A percentile compares a stretch with the other conserved stretches of the same genome.
phyloP scores from a whole-genome alignment of 1,140 invertebrate species.

The Tribolium castaneum region DNA sequence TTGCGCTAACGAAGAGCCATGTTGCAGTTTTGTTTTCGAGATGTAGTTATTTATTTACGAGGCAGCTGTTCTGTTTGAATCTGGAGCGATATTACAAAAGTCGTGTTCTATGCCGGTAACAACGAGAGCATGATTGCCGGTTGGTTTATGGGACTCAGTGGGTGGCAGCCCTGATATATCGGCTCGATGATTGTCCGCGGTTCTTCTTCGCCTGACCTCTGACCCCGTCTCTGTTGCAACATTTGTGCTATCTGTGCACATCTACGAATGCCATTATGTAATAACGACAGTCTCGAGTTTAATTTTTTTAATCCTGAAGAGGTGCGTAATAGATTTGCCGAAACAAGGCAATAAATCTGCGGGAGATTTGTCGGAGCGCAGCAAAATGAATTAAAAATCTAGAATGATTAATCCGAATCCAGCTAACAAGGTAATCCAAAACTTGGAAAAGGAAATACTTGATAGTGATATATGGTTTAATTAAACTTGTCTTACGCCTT shows the following conservation, averaged over 20 bases:
- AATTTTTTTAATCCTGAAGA: background rate
- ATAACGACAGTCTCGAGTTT: background rate
- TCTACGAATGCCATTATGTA: background rate
- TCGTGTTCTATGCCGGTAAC: conserved; percentile 55
- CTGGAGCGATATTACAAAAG: conserved; percentile 56
- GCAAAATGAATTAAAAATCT: conserved; percentile 60
- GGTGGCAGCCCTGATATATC: conserved; percentile 54
- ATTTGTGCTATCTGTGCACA: conserved; percentile 18
- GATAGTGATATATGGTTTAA: conserved; percentile 62
- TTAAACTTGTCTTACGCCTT: conserved; percentile 62
- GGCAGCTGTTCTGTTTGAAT: conserved; percentile 49
- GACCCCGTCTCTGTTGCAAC: conserved; percentile 46
- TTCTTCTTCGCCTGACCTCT: conserved; percentile 47
- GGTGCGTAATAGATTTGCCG: conserved; percentile 49
- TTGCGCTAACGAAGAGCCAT: conserved; percentile 45
- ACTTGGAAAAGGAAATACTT: conserved; percentile 56
- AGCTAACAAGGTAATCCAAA: conserved; percentile 58
- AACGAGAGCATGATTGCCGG: conserved; percentile 57
- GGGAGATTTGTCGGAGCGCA: conserved; percentile 49
- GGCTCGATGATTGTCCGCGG: conserved; percentile 49
- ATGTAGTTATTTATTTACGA: conserved; percentile 56
- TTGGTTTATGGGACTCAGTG: conserved; percentile 57
- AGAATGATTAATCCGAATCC: conserved; percentile 60
- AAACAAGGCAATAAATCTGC: conserved; percentile 53
- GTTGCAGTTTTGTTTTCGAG: conserved; percentile 56